phyloP scores from a whole-genome alignment of 2,888 invertebrate species.

The Auanema sp. region DNA sequence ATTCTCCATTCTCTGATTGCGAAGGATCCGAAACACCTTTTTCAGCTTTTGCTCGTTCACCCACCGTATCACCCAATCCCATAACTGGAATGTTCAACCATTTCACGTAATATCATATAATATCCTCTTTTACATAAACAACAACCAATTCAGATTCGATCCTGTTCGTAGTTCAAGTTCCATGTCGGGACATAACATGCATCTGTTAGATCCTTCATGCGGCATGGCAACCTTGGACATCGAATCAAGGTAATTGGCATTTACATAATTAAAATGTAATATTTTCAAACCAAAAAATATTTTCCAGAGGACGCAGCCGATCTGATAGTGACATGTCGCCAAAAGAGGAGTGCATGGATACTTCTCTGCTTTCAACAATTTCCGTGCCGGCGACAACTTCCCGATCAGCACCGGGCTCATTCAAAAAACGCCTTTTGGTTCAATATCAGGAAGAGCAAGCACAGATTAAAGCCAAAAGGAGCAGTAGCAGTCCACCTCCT shows the following conservation, averaged over 20 bases:
- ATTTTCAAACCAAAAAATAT: no score
- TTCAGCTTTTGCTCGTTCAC: conserved; percentile 45
- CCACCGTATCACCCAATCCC: conserved; percentile 43
- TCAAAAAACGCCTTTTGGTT: conserved; percentile 51
- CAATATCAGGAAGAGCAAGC: conserved; percentile 52
- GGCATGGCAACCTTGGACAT: conserved; percentile 23
- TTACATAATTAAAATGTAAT: no score
- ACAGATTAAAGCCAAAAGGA: conserved; percentile 19
- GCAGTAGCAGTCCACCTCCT: conserved; percentile 40
- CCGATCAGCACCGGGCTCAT: conserved; percentile 36
- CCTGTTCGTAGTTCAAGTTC: conserved; percentile 49
- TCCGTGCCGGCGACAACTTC: conserved; percentile 44
- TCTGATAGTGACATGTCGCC: conserved; percentile 61
- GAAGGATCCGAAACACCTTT: conserved; percentile 48
- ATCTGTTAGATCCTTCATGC: conserved; percentile 29
- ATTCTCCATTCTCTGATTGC: conserved; percentile 53
- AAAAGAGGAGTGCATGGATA: conserved; percentile 42
- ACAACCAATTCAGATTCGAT: conserved; percentile 47
- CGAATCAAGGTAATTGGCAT: conserved; percentile 27
- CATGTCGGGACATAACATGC: conserved; percentile 48
- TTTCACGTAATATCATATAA: conserved; percentile 32
- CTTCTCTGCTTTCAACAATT: conserved; percentile 45
- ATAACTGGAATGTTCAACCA: conserved; percentile 31
- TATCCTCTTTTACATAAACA: neutral
- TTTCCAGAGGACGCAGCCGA: conserved; percentile 54